Percentiles rank a stretch among this genome's conserved stretches.
Conservation (phyloP, 2,888 invertebrate species). For the Ectropis crepuscularia region DNA sequence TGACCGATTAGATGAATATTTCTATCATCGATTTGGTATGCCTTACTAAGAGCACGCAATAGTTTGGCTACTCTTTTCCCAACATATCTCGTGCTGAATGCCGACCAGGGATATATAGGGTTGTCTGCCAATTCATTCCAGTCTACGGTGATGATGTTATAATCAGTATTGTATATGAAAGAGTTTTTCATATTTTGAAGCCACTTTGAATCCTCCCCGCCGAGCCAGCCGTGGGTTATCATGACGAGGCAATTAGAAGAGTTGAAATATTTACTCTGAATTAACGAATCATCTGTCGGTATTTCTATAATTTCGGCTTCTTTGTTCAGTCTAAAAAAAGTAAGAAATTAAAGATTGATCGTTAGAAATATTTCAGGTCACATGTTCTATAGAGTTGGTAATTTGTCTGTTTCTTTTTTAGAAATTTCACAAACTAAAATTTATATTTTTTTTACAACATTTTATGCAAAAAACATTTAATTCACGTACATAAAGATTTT, state of each 20-base stretch:
- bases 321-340: constrained; percentile 59
- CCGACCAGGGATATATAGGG: constrained; percentile 71
- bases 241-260: constrained; percentile 72
- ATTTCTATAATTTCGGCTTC: constrained; percentile 60
- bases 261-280: constrained; percentile 68
- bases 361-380: background rate
- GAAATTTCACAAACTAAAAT: no score
- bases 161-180: constrained; percentile 67
- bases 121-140: constrained; percentile 74
- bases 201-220: constrained; percentile 65
- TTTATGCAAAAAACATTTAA: no score
- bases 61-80: constrained; percentile 68
- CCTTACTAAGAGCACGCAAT: constrained; percentile 52
- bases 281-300: constrained; percentile 46
- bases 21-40: constrained; percentile 51
- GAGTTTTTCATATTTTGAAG: constrained; percentile 72
- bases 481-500: no score
- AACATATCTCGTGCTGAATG: constrained; percentile 72
- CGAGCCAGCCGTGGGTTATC: constrained; percentile 84
- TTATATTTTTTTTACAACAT: no score
- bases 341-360: background rate
- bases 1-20: constrained; percentile 79
- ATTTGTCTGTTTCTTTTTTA: no score
- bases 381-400: no score
- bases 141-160: constrained; percentile 80